Evolutionary conservation across 1,140 invertebrate genomes (phyloP), one percentile per base, ranked within the genome.

Genomic region (Macrostomum lignano): DNA sequence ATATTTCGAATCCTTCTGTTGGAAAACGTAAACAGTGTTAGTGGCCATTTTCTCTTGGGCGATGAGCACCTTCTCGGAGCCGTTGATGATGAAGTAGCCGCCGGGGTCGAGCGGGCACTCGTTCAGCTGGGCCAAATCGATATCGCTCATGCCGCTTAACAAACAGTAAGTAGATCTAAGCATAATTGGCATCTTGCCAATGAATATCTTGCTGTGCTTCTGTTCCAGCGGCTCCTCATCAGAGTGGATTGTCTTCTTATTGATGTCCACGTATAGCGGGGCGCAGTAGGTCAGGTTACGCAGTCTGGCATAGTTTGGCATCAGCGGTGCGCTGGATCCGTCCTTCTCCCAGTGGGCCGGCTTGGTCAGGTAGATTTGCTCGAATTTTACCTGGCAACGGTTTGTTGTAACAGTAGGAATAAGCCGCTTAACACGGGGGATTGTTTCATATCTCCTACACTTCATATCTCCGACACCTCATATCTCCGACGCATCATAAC

Each of bases 341-440:
- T 96, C 86, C 62, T 93, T 94, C 57, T 94, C 86, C 86, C 86
- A 94, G 66, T 94, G 88, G 7, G 86, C 96, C 4, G 86, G 86
- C 56, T 93, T 94, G 0, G 84, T 93, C 20, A 96, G 52, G 54
- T 94, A 96, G 50, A 96, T 94, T 56, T 96, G 86, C 51, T 93
- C 86, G 63, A 96, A 96, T 58, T 93, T 93, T 1, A 94, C 48
- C 11, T 75, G 55, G 61, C 86, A 93, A 35, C 72, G 13, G 5
- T 33, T 36, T 13, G 14, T 7, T 17, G 7, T 36, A 17, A 33
- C n/a, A n/a, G n/a, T n/a, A n/a, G n/a, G n/a, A n/a, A n/a, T n/a
- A n/a, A n/a, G n/a, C n/a, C n/a, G n/a, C n/a, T n/a, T n/a, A n/a
- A n/a, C n/a, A n/a, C n/a, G n/a, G n/a, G n/a, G n/a, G n/a, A n/a